Evolutionary conservation across 1,140 invertebrate species (phyloP).

Genomic region (Agrilus planipennis): DNA sequence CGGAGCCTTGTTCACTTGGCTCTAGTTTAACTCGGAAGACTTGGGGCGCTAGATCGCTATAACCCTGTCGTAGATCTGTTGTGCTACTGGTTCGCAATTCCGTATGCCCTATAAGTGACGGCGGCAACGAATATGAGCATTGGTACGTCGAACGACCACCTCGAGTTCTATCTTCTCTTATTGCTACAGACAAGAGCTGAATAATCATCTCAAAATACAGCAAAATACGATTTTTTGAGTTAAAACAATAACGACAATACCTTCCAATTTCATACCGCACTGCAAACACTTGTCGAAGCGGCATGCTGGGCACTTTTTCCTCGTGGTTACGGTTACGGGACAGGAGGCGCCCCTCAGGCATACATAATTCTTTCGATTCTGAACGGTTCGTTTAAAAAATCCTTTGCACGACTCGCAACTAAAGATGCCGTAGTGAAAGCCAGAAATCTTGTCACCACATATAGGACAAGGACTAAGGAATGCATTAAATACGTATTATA

Average conservation of each 20-base stretch:
- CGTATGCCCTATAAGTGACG: constrained; percentile 45
- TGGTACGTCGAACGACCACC: constrained; percentile 93
- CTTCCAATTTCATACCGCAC: constrained; percentile 94
- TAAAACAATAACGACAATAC: constrained; percentile 35
- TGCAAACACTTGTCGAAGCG: constrained; percentile 93
- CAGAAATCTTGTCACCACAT: constrained; percentile 89
- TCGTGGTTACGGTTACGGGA: constrained; percentile 79
- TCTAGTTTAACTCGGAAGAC: constrained; percentile 28
- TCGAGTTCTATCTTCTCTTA: constrained; percentile 84
- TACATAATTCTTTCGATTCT: constrained; percentile 94
- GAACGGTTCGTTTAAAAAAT: constrained; percentile 96
- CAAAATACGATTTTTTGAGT: too few relatives aligned
- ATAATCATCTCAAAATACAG: background rate
- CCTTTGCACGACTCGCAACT: constrained; percentile 97
- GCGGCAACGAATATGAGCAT: constrained; percentile 77
- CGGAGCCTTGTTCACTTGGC: constrained; percentile 20
- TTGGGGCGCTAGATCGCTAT: constrained; percentile 21
- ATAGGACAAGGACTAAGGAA: constrained; percentile 81
- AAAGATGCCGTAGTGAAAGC: constrained; percentile 93
- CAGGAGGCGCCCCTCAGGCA: constrained; percentile 85
- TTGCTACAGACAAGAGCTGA: constrained; percentile 49
- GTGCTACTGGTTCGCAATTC: constrained; percentile 34
- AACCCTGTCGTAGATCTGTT: constrained; percentile 25
- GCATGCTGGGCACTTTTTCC: constrained; percentile 95
- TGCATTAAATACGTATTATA: background rate